These are phyloP conservation scores for Asteroscopus sphinx DNA, from an alignment of 2,888 invertebrate genomes.

Conservation along the genomic window DNA sequence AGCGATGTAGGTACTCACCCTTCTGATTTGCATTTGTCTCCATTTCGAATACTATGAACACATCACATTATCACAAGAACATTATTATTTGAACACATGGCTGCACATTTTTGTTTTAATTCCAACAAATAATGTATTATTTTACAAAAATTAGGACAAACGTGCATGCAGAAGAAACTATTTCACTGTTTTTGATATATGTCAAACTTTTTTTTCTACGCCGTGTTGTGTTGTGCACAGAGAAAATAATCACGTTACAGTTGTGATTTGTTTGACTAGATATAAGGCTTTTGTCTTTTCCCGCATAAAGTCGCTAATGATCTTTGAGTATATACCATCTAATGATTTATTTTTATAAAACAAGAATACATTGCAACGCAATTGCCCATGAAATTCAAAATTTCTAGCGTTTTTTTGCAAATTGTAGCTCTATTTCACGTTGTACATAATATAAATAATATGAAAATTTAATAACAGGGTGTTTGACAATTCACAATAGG, in stretches of 20 bases:
- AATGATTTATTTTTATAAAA: too few relatives aligned
- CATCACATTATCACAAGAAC: conserved; percentile 84
- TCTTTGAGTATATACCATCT: too few relatives aligned
- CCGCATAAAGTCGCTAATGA: too few relatives aligned
- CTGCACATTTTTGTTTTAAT: conserved; percentile 50
- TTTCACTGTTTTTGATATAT: conserved; percentile 68
- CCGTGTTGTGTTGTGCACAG: too few relatives aligned
- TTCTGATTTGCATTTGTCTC: conserved; percentile 85
- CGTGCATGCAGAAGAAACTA: conserved; percentile 66
- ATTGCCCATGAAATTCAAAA: too few relatives aligned
- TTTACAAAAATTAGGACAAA: conserved; percentile 69
- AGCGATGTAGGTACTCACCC: conserved; percentile 80
- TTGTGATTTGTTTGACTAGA: conserved; percentile 25
- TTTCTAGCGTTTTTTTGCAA: too few relatives aligned
- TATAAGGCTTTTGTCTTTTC: conserved; percentile 27
- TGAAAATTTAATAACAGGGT: too few relatives aligned
- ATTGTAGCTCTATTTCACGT: too few relatives aligned
- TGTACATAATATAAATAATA: too few relatives aligned
- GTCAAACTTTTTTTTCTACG: conserved; percentile 61
- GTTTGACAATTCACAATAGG: too few relatives aligned
- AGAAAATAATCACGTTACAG: too few relatives aligned
- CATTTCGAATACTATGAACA: conserved; percentile 76
- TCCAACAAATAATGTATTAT: conserved; percentile 49
- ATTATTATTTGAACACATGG: conserved; percentile 47
- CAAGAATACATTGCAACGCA: too few relatives aligned